Percentiles rank a stretch among this genome's conserved stretches.
These are phyloP conservation scores for Barypeithes pellucidus DNA, from an alignment of 2,888 invertebrate species.

Conservation along the genomic window DNA sequence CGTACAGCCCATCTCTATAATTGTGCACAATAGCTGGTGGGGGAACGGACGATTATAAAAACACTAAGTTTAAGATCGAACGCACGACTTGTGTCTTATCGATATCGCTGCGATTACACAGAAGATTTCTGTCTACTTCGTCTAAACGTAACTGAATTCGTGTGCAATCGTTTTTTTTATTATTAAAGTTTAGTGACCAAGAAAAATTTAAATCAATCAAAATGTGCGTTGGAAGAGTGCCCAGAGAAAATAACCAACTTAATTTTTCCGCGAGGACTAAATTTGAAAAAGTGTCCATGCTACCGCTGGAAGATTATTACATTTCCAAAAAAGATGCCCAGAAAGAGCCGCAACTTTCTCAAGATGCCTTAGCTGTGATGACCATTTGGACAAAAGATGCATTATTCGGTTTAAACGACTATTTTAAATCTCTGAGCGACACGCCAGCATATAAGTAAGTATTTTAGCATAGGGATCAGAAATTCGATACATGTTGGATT, in stretches of 20 bases:
- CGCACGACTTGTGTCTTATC: slow-evolving; percentile 26
- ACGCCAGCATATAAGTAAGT: slow-evolving; percentile 64
- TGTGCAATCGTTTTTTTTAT: background rate
- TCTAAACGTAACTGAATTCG: slow-evolving; percentile 13
- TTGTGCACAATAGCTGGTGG: slow-evolving; percentile 20
- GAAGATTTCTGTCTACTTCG: slow-evolving; percentile 18
- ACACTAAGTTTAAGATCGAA: slow-evolving; percentile 28
- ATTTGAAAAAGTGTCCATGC: slow-evolving; percentile 32
- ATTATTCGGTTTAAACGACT: slow-evolving; percentile 58
- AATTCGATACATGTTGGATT: no score
- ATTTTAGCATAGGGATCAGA: background rate
- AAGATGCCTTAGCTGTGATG: slow-evolving; percentile 62
- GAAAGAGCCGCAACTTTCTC: slow-evolving; percentile 52
- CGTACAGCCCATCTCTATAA: slow-evolving; percentile 29
- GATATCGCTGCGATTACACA: slow-evolving; percentile 18
- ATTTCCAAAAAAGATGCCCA: slow-evolving; percentile 39
- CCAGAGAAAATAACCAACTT: slow-evolving; percentile 46
- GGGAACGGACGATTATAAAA: slow-evolving; percentile 40
- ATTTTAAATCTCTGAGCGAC: slow-evolving; percentile 59
- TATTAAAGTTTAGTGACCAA: slow-evolving; percentile 1
- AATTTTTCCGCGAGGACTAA: slow-evolving; percentile 32
- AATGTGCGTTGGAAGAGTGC: slow-evolving; percentile 60
- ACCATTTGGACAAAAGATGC: slow-evolving; percentile 64
- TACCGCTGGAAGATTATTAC: slow-evolving; percentile 22
- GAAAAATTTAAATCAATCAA: slow-evolving; percentile 32